Evolutionary conservation across 2,888 invertebrate genomes (phyloP), one percentile per base, ranked within the genome.

Genomic region (Eucriotettix oculatus): DNA sequence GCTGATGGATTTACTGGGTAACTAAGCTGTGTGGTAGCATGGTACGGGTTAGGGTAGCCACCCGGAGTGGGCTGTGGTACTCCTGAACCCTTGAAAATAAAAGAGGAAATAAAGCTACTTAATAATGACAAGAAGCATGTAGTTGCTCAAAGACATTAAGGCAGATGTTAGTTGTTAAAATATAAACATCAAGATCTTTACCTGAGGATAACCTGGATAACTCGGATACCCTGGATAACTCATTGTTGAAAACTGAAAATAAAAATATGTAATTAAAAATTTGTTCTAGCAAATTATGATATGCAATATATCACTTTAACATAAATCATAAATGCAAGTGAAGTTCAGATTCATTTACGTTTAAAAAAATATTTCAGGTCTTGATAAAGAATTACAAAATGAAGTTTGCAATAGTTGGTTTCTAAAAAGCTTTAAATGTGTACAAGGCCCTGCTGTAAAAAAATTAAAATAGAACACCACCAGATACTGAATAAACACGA

Each of bases 151-250:
- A 12, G 10, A 1, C 17, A 57, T n/a, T 54, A 54, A 54, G 17
- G n/a, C 12, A 16, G 48, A n/a, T 40, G 57, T 29, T 57, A 14
- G 42, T 43, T 42, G 29, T 10, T 52, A 9, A 16, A 16, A 16
- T 16, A n/a, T 16, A 16, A n/a, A 52, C 52, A 52, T 16, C 12
- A 17, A 16, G 17, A 17, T n/a, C 12, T 12, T 54, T 68, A 72
- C 71, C 71, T 71, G 71, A 65, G 69, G 69, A 66, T 71, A 68
- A 17, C 42, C 41, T 7, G 60, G 58, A 42, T 62, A 62, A 10
- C 62, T 60, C 40, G 71, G 70, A 65, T 71, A 71, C 2, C 62
- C 62, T 16, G 71, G 70, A 64, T 71, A 71, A 65, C 71, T 71
- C 72, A 72, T 72, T 60, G 64, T 58, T 11, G 9, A 17, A 12